Base-by-base conservation (phyloP, 2,113 vertebrate species). In the Cyanoramphus novaezelandiae region DNA sequence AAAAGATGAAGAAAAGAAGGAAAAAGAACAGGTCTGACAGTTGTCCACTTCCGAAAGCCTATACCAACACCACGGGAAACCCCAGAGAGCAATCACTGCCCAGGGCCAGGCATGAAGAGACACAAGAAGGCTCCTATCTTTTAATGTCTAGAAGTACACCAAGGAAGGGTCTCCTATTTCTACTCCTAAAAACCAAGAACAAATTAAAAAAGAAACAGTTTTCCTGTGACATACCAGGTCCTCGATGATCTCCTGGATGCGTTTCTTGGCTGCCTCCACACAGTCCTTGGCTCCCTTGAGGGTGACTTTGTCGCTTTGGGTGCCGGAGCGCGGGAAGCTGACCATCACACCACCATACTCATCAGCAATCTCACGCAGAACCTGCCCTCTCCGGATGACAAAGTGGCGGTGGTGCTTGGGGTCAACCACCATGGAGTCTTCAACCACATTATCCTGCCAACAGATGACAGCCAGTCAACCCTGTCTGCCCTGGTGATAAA, bases 231-330 rank as follows among this genome's bases (percentile, higher is more conserved):
- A 20, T 68, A 99, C 99, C 99, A 99, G 97, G 95, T 99, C 99
- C 87, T 99, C 99, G 0, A 99, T 98, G 83, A 99, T 99, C 97
- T 99, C 99, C 93, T 97, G 98, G 97, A 99, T 99, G 92, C 99
- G 99, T 86, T 99, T 99, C 97, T 99, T 99, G 93, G 99, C 99
- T 35, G 99, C 99, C 94, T 99, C 99, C 95, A 99, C 99, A 29
- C 99, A 99, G 63, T 99, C 99, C 97, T 99, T 99, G 97, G 99
- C 99, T 65, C 99, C 99, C 95, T 99, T 99, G 64, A 99, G 98
- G 35, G 98, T 99, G 92, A 99, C 99, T 78, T 97, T 99, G 29
- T 99, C 99, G 1, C 99, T 99, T 94, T 99, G 99, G 11, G 99
- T 98, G 62, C 97, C 99, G 0, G 99, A 99, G 72, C 99, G 99